phyloP scores from a whole-genome alignment of 1,140 invertebrate species.

The Papilio dardanus region DNA sequence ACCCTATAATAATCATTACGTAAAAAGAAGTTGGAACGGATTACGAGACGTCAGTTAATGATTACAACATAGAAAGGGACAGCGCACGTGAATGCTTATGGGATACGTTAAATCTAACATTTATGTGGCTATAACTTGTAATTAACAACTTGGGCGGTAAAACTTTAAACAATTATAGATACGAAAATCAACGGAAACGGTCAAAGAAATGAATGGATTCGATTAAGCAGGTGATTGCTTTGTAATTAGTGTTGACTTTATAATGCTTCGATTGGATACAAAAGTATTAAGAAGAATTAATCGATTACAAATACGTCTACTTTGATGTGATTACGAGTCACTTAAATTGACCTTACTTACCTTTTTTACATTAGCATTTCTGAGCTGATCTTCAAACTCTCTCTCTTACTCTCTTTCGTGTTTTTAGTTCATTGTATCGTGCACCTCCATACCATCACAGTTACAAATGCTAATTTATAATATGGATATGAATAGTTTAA shows the following conservation, averaged over 20 bases:
- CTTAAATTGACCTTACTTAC: too few species aligned
- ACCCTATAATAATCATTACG: conserved; percentile 24
- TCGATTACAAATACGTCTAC: background rate
- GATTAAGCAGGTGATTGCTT: conserved; percentile 30
- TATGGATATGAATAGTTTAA: conserved; percentile 1
- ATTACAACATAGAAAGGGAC: conserved; percentile 25
- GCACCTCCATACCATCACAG: background rate
- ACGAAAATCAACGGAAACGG: conserved; percentile 33
- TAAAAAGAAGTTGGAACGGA: conserved; percentile 6
- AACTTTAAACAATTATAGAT: conserved; percentile 29
- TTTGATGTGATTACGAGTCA: background rate
- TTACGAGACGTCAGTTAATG: conserved; percentile 17
- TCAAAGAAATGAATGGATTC: conserved; percentile 31
- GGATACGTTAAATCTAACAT: conserved; percentile 26
- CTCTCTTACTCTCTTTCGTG: too few species aligned
- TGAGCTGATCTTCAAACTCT: too few species aligned
- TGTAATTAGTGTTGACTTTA: conserved; percentile 28
- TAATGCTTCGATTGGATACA: conserved; percentile 6
- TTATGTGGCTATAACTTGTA: conserved; percentile 30
- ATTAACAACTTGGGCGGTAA: conserved; percentile 34
- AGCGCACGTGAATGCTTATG: conserved; percentile 19
- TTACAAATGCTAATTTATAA: background rate
- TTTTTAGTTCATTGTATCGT: background rate
- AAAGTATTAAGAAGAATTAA: conserved; percentile 9
- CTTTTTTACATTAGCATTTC: too few species aligned